Evolutionary conservation across 2,113 vertebrate genomes (phyloP).

Genomic region (Siphamia tubifer): DNA sequence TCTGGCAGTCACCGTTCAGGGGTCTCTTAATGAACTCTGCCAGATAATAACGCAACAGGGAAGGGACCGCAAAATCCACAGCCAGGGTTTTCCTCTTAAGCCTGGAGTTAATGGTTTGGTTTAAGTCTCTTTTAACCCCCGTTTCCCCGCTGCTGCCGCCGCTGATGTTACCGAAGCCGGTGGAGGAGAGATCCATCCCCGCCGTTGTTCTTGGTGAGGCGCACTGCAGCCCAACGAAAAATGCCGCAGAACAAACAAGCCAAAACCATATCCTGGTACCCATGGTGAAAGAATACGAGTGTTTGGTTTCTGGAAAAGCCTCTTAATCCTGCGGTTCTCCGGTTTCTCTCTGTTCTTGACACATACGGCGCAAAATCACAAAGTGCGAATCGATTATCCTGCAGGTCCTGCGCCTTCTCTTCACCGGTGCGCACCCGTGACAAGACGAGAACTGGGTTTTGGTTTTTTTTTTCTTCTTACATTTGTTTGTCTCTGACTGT

Average conservation of each 20-base stretch:
- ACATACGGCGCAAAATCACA: constrained; percentile 50
- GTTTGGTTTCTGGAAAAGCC: constrained; percentile 9
- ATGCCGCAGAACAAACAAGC: constrained; percentile 76
- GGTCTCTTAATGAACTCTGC: constrained; percentile 86
- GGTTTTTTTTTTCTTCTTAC: no score
- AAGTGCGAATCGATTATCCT: constrained; percentile 72
- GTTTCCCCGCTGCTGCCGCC: constrained; percentile 52
- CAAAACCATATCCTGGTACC: constrained; percentile 57
- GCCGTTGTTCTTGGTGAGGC: constrained; percentile 65
- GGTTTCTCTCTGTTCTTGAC: constrained; percentile 17
- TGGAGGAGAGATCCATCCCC: constrained; percentile 52
- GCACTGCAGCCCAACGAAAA: constrained; percentile 74
- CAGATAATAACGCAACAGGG: constrained; percentile 90
- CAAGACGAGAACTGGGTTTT: constrained; percentile 30
- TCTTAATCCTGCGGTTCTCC: constrained; percentile 18
- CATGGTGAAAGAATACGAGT: constrained; percentile 63
- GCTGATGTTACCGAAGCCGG: constrained; percentile 40
- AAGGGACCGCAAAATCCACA: constrained; percentile 93
- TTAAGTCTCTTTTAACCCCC: constrained; percentile 71
- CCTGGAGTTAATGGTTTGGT: constrained; percentile 83
- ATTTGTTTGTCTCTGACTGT: constrained; percentile 55
- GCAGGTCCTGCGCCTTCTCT: constrained; percentile 66
- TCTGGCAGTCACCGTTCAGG: constrained; percentile 76
- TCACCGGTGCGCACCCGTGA: constrained; percentile 61
- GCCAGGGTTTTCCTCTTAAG: constrained; percentile 90